Evolutionary conservation across 2,797 vertebrate genomes (phyloP).

Genomic region (Vultur gryphus): DNA sequence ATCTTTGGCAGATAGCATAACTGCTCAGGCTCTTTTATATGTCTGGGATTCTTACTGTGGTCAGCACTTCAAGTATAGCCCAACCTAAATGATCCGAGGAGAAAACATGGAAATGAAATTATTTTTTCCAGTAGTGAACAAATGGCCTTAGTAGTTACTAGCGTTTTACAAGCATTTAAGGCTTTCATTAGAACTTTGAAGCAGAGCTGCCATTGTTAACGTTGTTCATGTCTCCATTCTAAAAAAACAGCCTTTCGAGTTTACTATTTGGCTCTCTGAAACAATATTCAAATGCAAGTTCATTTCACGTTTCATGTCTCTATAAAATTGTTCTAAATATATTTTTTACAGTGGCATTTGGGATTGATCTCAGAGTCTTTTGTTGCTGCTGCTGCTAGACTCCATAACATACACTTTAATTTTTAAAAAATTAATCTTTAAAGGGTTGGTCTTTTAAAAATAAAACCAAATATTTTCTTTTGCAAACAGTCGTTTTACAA

Average conservation of each 20-base stretch:
- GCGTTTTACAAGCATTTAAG: not conserved
- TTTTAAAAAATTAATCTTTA: not conserved
- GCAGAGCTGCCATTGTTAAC: not conserved
- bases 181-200: not conserved
- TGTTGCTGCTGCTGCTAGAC: not conserved
- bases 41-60: slow-evolving; percentile 61
- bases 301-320: not conserved
- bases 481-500: not conserved
- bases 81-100: slow-evolving; percentile 24
- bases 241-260: not conserved
- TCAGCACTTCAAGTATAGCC: slow-evolving; percentile 16
- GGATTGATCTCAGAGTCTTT: not conserved
- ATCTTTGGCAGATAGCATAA: slow-evolving; percentile 54
- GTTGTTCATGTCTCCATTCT: not conserved
- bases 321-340: not conserved
- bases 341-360: not conserved
- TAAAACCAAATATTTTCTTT: not conserved
- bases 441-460: not conserved
- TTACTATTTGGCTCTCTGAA: not conserved
- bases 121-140: slow-evolving; percentile 30
- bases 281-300: not conserved
- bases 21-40: slow-evolving; percentile 42
- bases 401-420: not conserved
- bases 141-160: slow-evolving; percentile 20
- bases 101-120: slow-evolving; percentile 15